Conservation (phyloP, 2,113 vertebrate species). For the Oplegnathus fasciatus region DNA sequence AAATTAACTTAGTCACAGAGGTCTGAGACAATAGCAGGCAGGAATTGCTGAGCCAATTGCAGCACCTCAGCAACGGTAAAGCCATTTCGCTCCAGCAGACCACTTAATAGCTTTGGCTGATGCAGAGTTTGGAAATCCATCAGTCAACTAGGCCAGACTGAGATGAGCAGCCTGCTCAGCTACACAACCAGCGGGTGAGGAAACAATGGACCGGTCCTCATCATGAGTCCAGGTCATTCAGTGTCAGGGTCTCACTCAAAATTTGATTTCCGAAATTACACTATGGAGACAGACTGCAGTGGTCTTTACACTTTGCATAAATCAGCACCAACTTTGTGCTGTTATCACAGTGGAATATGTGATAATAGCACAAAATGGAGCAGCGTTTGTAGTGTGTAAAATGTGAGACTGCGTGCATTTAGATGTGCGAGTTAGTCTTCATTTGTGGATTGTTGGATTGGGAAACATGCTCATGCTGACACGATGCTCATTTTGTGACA, state of each 20-base stretch:
- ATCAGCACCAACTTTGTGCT: neutral
- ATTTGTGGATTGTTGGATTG: neutral
- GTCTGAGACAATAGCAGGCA: constrained; percentile 75
- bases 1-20: constrained; percentile 75
- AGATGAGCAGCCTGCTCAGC: constrained; percentile 68
- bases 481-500: neutral
- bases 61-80: constrained; percentile 70
- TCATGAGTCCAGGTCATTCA: constrained; percentile 33
- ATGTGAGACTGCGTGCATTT: neutral
- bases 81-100: constrained; percentile 82
- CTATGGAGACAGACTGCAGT: neutral
- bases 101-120: constrained; percentile 82
- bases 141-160: constrained; percentile 68
- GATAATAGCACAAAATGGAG: neutral
- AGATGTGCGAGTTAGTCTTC: neutral
- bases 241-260: constrained; percentile 31
- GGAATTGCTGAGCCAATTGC: constrained; percentile 74
- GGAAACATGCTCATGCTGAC: neutral
- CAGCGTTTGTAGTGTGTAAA: neutral
- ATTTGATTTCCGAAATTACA: constrained; percentile 33
- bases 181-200: constrained; percentile 56
- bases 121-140: constrained; percentile 77
- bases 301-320: neutral
- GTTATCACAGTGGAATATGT: neutral
- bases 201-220: constrained; percentile 52